Percentiles rank a stretch among this genome's conserved stretches.
These are phyloP conservation scores for Cosmorhoe ocellata DNA, from an alignment of 2,888 invertebrate species.

Conservation along the genomic window DNA sequence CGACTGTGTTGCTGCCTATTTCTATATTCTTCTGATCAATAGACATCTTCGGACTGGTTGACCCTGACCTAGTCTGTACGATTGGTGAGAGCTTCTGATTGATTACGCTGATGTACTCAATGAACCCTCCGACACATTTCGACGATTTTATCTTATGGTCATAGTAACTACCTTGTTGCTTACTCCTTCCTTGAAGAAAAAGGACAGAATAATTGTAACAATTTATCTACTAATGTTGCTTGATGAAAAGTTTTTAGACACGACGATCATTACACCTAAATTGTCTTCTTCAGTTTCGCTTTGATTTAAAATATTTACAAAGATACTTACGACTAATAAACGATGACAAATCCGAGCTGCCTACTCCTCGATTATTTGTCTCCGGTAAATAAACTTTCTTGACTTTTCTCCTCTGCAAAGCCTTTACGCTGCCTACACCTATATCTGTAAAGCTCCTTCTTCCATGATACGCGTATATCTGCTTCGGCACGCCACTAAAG, in stretches of 20 bases:
- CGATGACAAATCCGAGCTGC: conserved; percentile 47
- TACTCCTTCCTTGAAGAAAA: conserved; percentile 46
- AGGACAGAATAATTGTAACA: no score
- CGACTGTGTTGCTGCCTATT: conserved; percentile 45
- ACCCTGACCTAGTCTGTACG: conserved; percentile 46
- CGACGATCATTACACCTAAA: no score
- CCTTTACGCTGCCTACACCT: conserved; percentile 56
- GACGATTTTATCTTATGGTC: conserved; percentile 56
- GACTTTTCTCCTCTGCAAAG: conserved; percentile 50
- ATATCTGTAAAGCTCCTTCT: conserved; percentile 51
- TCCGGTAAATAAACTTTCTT: conserved; percentile 59
- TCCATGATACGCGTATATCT: conserved; percentile 45
- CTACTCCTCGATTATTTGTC: conserved; percentile 57
- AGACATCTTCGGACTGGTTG: conserved; percentile 46
- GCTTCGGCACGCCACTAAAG: conserved; percentile 40
- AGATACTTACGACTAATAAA: conserved; percentile 46
- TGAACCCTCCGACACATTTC: conserved; percentile 57
- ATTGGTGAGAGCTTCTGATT: conserved; percentile 62
- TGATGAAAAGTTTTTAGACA: no score
- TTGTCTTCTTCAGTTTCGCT: no score
- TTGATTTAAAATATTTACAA: no score
- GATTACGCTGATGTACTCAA: conserved; percentile 42
- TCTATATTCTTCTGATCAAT: conserved; percentile 40
- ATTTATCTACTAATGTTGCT: background rate
- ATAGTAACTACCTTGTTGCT: conserved; percentile 41